Conservation (phyloP, 2,797 vertebrate genomes). For the Sorex maritimensis region DNA sequence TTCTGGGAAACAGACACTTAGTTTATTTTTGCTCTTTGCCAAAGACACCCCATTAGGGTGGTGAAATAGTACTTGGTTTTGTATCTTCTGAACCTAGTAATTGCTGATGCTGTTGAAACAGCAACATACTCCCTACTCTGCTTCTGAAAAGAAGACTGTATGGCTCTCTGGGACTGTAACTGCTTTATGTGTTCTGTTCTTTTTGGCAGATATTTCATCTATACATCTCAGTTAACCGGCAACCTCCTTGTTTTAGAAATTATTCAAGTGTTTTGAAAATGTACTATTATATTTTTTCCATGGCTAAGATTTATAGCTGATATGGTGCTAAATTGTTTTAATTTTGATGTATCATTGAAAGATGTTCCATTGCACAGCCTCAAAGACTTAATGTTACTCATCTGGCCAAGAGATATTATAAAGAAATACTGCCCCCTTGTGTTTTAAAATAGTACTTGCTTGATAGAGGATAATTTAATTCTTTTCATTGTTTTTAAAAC, state of each 20-base stretch:
- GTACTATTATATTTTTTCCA: neutral
- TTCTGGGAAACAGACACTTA: constrained; percentile 66
- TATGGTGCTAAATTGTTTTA: constrained; percentile 58
- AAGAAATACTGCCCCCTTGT: constrained; percentile 89
- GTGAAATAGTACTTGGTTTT: constrained; percentile 30
- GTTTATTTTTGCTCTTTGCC: constrained; percentile 64
- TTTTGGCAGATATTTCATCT: constrained; percentile 17
- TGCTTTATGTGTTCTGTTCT: neutral
- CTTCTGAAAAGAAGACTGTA: constrained; percentile 32
- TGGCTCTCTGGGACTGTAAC: neutral
- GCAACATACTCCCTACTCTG: neutral
- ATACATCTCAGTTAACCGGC: constrained; percentile 41
- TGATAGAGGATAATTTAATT: constrained; percentile 54
- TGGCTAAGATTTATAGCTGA: constrained; percentile 64
- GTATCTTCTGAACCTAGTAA: constrained; percentile 61
- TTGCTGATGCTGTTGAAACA: constrained; percentile 61
- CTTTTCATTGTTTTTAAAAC: no score
- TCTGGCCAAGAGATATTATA: constrained; percentile 35
- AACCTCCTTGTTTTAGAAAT: constrained; percentile 53
- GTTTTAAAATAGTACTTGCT: constrained; percentile 45
- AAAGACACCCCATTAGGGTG: constrained; percentile 33
- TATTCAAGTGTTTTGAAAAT: constrained; percentile 56
- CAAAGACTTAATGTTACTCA: neutral
- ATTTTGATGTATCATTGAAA: constrained; percentile 43
- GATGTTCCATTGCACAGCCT: neutral